Evolutionary conservation across 2,797 vertebrate species (phyloP).

Genomic region (Pachyuromys duprasi): DNA sequence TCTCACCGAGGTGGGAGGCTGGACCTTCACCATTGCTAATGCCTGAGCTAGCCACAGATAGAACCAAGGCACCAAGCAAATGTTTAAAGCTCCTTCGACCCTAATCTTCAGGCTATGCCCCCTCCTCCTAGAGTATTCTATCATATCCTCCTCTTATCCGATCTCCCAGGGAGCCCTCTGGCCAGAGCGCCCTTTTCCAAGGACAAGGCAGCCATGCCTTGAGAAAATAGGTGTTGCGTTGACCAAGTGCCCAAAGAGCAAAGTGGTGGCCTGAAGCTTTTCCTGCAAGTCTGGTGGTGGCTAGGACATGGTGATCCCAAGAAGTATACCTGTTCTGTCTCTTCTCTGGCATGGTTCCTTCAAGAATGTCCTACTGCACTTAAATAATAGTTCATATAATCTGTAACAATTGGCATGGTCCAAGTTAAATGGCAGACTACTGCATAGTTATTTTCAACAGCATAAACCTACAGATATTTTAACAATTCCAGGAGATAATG

Average conservation of each 20-base stretch:
- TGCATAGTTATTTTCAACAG: not conserved
- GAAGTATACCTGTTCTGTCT: fast-evolving
- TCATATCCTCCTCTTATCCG: too few relatives aligned
- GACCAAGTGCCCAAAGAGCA: not conserved
- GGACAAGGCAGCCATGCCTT: not conserved
- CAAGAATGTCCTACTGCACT: not conserved
- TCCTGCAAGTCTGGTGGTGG: not conserved
- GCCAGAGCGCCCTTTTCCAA: not conserved
- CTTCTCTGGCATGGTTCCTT: not conserved
- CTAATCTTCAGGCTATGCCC: not conserved
- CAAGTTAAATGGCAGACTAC: not conserved
- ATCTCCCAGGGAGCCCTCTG: not conserved
- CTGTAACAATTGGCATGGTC: fast-evolving
- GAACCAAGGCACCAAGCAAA: too few relatives aligned
- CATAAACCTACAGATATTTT: not conserved
- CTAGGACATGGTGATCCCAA: fast-evolving
- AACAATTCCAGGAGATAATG: too few relatives aligned
- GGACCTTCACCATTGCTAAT: not conserved
- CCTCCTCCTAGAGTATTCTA: not conserved
- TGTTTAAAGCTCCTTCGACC: not conserved
- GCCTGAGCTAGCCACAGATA: fast-evolving
- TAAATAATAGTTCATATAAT: too few relatives aligned
- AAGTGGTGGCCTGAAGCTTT: not conserved
- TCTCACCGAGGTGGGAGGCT: not conserved
- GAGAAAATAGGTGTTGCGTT: fast-evolving